Percentiles rank a stretch among this genome's conserved stretches.
phyloP scores from a whole-genome alignment of 2,888 invertebrate genomes.

The Notodonta dromedarius region DNA sequence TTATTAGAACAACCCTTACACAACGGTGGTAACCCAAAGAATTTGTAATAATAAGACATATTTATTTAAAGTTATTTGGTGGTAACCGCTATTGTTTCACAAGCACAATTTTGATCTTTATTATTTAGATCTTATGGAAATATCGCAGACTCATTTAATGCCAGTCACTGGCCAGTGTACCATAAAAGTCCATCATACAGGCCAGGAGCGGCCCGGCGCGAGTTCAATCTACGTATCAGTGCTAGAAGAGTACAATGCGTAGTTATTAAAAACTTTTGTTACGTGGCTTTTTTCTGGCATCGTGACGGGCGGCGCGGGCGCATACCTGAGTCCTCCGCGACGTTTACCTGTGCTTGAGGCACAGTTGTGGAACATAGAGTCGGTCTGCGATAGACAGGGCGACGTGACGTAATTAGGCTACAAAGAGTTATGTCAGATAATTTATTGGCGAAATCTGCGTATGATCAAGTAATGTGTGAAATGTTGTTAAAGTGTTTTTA shows the following conservation, averaged over 20 bases:
- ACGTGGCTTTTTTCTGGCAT: conserved; percentile 62
- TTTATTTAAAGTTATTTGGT: too few species aligned
- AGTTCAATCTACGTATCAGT: conserved; percentile 48
- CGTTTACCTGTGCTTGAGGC: conserved; percentile 73
- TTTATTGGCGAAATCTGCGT: too few species aligned
- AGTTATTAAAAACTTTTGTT: conserved; percentile 74
- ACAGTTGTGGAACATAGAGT: conserved; percentile 42
- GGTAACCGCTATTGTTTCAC: too few species aligned
- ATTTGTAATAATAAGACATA: too few species aligned
- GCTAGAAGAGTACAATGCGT: conserved; percentile 60
- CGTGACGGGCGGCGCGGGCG: conserved; percentile 44
- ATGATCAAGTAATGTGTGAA: too few species aligned
- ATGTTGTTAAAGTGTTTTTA: too few species aligned
- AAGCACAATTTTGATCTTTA: too few species aligned
- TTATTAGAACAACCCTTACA: too few species aligned
- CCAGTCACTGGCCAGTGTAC: too few species aligned
- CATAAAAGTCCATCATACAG: conserved; percentile 8
- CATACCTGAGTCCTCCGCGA: conserved; percentile 74
- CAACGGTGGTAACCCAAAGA: too few species aligned
- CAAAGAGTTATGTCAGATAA: not conserved
- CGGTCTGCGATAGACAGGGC: conserved; percentile 47
- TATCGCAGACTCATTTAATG: too few species aligned
- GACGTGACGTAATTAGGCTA: not conserved
- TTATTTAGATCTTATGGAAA: too few species aligned
- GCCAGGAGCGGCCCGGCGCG: conserved; percentile 15